phyloP scores from a whole-genome alignment of 1,140 invertebrate genomes.

The Eciton burchellii region DNA sequence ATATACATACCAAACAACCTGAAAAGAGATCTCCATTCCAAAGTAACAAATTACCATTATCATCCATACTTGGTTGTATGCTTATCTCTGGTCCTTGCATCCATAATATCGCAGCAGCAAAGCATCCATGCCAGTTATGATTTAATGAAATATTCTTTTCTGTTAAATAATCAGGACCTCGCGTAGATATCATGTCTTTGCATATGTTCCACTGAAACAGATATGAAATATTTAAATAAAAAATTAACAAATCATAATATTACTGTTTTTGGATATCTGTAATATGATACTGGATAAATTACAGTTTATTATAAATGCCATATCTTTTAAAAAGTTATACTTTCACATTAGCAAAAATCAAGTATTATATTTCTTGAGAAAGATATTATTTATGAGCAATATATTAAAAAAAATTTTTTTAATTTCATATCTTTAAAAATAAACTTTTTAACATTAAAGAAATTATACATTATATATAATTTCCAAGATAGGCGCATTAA shows the following conservation, averaged over 20 bases:
- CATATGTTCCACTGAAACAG: constrained; percentile 82
- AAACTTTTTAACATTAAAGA: too few relatives aligned
- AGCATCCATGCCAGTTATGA: constrained; percentile 89
- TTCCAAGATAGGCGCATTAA: too few relatives aligned
- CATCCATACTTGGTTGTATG: constrained; percentile 88
- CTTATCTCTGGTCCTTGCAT: constrained; percentile 87
- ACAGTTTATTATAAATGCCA: not conserved
- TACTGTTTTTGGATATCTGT: not conserved
- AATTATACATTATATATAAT: too few relatives aligned
- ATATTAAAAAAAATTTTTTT: too few relatives aligned
- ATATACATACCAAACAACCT: constrained; percentile 82
- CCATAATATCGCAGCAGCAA: constrained; percentile 89
- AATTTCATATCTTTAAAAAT: too few relatives aligned
- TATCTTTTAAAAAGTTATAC: too few relatives aligned
- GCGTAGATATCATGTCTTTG: constrained; percentile 79
- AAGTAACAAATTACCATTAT: constrained; percentile 87
- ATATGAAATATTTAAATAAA: constrained; percentile 5
- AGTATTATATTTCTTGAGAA: too few relatives aligned
- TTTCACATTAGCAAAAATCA: too few relatives aligned
- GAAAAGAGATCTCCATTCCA: constrained; percentile 95
- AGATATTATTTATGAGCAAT: too few relatives aligned
- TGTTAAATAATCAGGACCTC: constrained; percentile 84
- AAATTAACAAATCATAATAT: not conserved
- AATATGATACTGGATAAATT: too few relatives aligned
- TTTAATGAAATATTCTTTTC: constrained; percentile 71